Conservation (phyloP, 2,888 invertebrate species). For the Gerosis bhagava region DNA sequence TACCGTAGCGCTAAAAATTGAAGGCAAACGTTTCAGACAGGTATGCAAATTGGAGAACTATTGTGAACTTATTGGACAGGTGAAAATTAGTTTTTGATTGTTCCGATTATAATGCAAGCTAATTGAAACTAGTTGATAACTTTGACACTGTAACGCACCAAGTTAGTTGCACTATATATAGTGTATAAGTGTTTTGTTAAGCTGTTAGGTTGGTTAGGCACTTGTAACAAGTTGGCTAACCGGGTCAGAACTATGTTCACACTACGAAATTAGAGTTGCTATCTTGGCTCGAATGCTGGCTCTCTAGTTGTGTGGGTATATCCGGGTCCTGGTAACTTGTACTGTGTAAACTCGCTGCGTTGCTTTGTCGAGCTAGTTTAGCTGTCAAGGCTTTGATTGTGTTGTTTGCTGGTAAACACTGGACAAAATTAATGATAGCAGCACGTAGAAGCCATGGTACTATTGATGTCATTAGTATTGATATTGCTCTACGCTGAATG, state of each 20-base stretch:
- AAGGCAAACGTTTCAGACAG: too few species aligned
- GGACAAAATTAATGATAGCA: slow-evolving; percentile 17
- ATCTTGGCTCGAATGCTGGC: slow-evolving; percentile 7
- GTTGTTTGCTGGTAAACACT: slow-evolving; percentile 17
- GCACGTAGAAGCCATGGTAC: neutral
- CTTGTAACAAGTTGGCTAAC: slow-evolving; percentile 17
- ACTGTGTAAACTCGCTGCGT: slow-evolving; percentile 15
- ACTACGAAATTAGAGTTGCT: slow-evolving; percentile 14
- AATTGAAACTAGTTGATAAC: neutral
- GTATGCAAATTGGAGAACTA: too few species aligned
- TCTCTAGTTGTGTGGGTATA: slow-evolving; percentile 1
- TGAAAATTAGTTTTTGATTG: slow-evolving; percentile 18
- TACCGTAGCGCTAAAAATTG: neutral
- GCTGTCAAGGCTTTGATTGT: slow-evolving; percentile 23
- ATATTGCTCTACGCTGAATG: too few species aligned
- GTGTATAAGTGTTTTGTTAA: slow-evolving; percentile 13
- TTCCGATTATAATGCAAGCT: neutral
- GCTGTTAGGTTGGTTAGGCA: slow-evolving; percentile 9
- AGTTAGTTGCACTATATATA: neutral
- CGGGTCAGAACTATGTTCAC: slow-evolving; percentile 21
- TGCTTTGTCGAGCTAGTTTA: slow-evolving; percentile 16
- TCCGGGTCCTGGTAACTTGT: slow-evolving; percentile 16
- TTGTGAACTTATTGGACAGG: slow-evolving; percentile 9
- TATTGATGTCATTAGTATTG: too few species aligned
- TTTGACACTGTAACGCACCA: neutral